phyloP scores from a whole-genome alignment of 2,113 vertebrate genomes.

The Loxodonta africana region DNA sequence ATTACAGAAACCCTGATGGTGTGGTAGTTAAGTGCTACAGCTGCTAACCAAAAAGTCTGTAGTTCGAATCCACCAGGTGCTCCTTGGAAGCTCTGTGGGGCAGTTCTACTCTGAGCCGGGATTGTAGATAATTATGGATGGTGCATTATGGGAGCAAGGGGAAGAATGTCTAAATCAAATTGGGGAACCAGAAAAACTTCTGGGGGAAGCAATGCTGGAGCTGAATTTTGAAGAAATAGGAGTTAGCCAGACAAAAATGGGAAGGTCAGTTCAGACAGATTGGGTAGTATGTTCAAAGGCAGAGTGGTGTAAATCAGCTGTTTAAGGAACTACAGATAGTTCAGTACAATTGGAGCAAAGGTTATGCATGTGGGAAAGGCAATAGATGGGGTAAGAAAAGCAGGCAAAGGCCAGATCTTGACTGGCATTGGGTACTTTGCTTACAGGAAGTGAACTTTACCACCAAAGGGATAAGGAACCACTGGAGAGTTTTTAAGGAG shows the following conservation, averaged over 20 bases:
- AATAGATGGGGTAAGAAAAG: neutral
- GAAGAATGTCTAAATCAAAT: neutral
- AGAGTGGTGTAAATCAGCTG: neutral
- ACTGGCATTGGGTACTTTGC: neutral
- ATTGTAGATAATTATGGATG: neutral
- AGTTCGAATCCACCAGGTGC: too few species aligned
- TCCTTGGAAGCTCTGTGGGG: too few species aligned
- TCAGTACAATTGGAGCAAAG: neutral
- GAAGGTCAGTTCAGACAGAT: constrained; percentile 39
- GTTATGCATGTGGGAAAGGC: neutral
- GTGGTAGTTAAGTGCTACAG: too few species aligned
- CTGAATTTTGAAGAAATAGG: constrained; percentile 29
- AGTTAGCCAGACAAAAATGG: constrained; percentile 12
- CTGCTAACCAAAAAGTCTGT: too few species aligned
- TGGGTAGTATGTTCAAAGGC: neutral
- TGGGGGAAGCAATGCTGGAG: neutral
- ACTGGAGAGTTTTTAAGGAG: neutral
- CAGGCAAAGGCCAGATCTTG: neutral
- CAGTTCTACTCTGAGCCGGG: too few species aligned
- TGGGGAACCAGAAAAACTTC: neutral
- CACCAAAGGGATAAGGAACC: neutral
- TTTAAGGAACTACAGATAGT: constrained; percentile 13
- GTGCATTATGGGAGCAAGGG: neutral
- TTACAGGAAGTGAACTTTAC: constrained; percentile 24
- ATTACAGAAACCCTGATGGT: too few species aligned